Percentiles rank a stretch among this genome's conserved stretches.
Evolutionary conservation across 2,797 vertebrate genomes (phyloP).

Genomic region (Eulemur rubriventer): DNA sequence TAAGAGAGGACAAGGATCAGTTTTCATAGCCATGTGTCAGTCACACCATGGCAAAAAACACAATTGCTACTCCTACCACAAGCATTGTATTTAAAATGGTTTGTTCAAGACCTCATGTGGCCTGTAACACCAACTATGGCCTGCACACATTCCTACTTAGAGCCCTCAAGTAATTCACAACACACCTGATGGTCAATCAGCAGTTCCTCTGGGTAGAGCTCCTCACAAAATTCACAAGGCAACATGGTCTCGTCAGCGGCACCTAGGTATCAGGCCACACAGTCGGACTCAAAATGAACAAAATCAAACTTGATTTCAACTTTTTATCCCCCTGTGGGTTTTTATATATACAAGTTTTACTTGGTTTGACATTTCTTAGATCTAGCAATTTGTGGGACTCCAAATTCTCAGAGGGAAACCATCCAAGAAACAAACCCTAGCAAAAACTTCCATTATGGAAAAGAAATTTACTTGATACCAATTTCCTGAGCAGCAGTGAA

Average conservation of each 20-base stretch:
- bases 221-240: constrained; percentile 98
- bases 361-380: background rate
- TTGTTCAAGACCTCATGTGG: background rate
- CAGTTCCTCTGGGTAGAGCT: constrained; percentile 95
- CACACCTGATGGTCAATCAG: constrained; percentile 97
- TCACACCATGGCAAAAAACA: background rate
- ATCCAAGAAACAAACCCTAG: background rate
- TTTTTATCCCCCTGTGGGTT: background rate
- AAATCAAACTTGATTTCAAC: background rate
- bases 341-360: background rate
- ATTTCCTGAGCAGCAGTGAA: background rate
- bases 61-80: background rate
- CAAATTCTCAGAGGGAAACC: background rate
- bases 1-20: background rate
- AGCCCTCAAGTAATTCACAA: background rate
- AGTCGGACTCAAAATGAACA: background rate
- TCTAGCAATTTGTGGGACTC: background rate
- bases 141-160: background rate
- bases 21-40: background rate
- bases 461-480: background rate
- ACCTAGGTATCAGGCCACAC: constrained; percentile 31
- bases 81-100: background rate
- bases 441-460: background rate
- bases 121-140: background rate
- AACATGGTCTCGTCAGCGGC: constrained; percentile 88